Base-by-base conservation (phyloP, 2,113 vertebrate species). In the Gallinago jamesoni region DNA sequence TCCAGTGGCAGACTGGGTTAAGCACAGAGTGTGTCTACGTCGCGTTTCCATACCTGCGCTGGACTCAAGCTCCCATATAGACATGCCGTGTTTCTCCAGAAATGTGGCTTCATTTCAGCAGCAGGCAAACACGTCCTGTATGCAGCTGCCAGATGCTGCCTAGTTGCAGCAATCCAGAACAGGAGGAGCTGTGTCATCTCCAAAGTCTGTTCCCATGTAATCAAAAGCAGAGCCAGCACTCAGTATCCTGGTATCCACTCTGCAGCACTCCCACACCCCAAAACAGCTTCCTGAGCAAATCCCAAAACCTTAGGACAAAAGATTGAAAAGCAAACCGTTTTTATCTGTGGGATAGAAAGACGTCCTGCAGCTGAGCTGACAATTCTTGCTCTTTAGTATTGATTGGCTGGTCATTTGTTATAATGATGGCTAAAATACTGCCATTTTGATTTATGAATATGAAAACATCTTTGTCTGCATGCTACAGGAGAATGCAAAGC, bases 251-350 rank as follows among this genome's bases (percentile, higher is more conserved):
- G 17, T 24, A n/a, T 91, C 45, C 7, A 3, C 56, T 66, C 52
- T 66, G n/a, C n/a, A 55, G 22, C 69, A 87, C 16, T 13, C 17
- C 17, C 50, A 74, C 35, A 56, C 8, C 28, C 22, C 47, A 50
- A 41, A 86, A 77, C n/a, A 84, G 23, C 56, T 75, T 89, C 43
- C 43, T 16, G 7, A 78, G 64, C 52, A 78, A 45, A 87, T 19
- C 13, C 60, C 70, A 88, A 78, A 84, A 56, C 64, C 52, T 70
- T 52, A 52, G 28, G 22, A 86, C 28, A 87, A 90, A 77, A n/a
- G 50, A 67, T 41, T 88, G 84, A 76, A 93, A 93, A 90, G 45
- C 28, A 67, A 88, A 87, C 4, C 2, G 30, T 81, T 94, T 90
- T 80, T 84, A 91, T 75, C 39, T 70, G n/a, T 43, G 22, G 6